These are phyloP conservation scores for Hyalella azteca DNA, from an alignment of 2,888 invertebrate species.

Conservation along the genomic window DNA sequence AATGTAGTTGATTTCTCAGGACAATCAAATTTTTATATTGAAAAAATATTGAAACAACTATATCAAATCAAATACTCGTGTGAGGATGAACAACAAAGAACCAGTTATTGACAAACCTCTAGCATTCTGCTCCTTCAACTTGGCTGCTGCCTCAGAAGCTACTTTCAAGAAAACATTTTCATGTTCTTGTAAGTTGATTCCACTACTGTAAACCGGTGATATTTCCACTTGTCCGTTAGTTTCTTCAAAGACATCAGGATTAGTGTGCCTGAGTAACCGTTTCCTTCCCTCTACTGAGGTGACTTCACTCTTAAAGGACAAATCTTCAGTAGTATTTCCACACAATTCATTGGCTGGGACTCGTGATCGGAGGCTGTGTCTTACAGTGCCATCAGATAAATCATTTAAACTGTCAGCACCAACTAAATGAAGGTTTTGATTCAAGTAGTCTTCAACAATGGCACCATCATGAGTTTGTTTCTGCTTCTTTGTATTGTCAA, in stretches of 20 bases:
- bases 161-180: slow-evolving; percentile 26
- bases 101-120: slow-evolving; percentile 9
- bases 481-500: neutral
- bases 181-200: neutral
- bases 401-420: neutral
- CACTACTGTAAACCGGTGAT: neutral
- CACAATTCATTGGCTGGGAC: slow-evolving; percentile 43
- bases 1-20: no score
- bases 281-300: neutral
- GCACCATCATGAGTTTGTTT: neutral
- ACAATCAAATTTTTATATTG: no score
- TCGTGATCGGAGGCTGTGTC: slow-evolving; percentile 52
- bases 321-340: neutral
- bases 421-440: neutral
- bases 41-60: no score
- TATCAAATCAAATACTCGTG: no score
- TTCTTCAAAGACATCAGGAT: neutral
- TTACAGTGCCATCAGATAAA: slow-evolving; percentile 41
- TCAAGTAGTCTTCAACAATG: neutral
- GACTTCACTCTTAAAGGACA: neutral
- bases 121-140: slow-evolving; percentile 10
- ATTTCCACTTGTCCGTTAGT: neutral
- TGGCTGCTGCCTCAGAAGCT: slow-evolving; percentile 22
- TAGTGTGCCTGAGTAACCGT: slow-evolving; percentile 3
- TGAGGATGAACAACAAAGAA: no score